A percentile compares a stretch with the other conserved stretches of the same genome.
phyloP scores from a whole-genome alignment of 1,140 invertebrate genomes.

The Euglossa dilemma region DNA sequence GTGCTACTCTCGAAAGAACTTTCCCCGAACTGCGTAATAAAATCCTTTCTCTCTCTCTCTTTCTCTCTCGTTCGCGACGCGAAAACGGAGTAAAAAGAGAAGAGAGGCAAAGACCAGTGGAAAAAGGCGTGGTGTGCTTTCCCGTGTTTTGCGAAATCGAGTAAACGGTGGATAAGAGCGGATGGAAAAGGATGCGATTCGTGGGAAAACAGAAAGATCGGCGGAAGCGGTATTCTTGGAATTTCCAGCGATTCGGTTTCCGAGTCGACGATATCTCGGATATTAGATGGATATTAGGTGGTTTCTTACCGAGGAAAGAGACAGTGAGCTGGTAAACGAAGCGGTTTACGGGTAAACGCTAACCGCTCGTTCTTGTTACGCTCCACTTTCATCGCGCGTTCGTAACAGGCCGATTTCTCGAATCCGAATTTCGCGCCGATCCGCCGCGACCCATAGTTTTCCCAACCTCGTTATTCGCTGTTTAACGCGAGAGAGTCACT shows the following conservation, averaged over 20 bases:
- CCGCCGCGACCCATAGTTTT: not conserved
- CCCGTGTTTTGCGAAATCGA: not conserved
- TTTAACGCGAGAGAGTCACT: not conserved
- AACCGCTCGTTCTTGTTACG: not conserved
- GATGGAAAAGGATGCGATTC: no score
- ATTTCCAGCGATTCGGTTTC: no score
- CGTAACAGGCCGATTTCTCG: not conserved
- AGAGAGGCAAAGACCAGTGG: not conserved
- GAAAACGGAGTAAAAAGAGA: not conserved
- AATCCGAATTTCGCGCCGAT: not conserved
- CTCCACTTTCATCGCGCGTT: not conserved
- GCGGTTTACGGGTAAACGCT: not conserved
- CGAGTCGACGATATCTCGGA: no score
- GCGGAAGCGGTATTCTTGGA: no score
- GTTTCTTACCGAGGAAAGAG: not conserved
- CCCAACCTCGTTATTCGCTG: not conserved
- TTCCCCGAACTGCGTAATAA: slow-evolving; percentile 17
- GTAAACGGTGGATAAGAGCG: not conserved
- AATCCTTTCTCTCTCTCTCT: slow-evolving; percentile 1
- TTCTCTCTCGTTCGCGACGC: no score
- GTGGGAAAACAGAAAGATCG: not conserved
- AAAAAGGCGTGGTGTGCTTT: slow-evolving; percentile 24
- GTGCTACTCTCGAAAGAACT: slow-evolving; percentile 11
- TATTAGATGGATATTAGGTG: not conserved
- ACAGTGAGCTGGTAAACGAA: not conserved